These are phyloP conservation scores for Torymus tubicola DNA, from an alignment of 2,888 invertebrate species.

Conservation along the genomic window DNA sequence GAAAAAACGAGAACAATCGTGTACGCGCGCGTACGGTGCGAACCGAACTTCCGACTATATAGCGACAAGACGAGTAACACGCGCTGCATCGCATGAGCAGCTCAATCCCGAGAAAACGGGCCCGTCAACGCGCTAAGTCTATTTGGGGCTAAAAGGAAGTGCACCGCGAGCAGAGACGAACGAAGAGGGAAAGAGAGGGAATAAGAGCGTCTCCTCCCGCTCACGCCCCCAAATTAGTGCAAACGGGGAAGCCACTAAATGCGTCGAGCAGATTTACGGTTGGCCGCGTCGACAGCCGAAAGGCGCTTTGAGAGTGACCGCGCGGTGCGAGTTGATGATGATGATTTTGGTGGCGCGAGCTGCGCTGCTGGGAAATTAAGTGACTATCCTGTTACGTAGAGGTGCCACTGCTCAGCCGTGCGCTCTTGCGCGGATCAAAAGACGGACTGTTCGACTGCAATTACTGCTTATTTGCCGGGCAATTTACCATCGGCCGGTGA, in stretches of 20 bases:
- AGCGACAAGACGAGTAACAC: conserved; percentile 7
- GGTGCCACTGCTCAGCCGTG: background rate
- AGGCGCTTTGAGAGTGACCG: too few relatives aligned
- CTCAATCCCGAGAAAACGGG: conserved; percentile 34
- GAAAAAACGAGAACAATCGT: background rate
- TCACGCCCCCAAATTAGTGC: conserved; percentile 74
- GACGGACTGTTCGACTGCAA: conserved; percentile 6
- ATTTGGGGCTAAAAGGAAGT: conserved; percentile 31
- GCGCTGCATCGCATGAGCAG: background rate
- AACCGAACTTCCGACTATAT: conserved; percentile 14
- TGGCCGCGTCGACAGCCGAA: conserved; percentile 48
- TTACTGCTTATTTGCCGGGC: conserved; percentile 41
- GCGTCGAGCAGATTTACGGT: conserved; percentile 69
- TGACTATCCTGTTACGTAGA: conserved; percentile 34
- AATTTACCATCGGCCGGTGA: conserved; percentile 32
- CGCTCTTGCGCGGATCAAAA: conserved; percentile 41
- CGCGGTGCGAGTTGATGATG: background rate
- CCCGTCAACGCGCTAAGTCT: conserved; percentile 34
- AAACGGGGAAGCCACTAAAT: conserved; percentile 67
- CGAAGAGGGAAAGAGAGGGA: background rate
- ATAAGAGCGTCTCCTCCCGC: conserved; percentile 56
- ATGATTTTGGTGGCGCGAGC: background rate
- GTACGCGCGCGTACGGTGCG: background rate
- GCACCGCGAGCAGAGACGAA: conserved; percentile 16
- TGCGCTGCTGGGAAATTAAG: conserved; percentile 26